Percentiles rank a stretch among this genome's conserved stretches.
phyloP scores from a whole-genome alignment of 2,797 vertebrate genomes.

The Prunella strophiata region DNA sequence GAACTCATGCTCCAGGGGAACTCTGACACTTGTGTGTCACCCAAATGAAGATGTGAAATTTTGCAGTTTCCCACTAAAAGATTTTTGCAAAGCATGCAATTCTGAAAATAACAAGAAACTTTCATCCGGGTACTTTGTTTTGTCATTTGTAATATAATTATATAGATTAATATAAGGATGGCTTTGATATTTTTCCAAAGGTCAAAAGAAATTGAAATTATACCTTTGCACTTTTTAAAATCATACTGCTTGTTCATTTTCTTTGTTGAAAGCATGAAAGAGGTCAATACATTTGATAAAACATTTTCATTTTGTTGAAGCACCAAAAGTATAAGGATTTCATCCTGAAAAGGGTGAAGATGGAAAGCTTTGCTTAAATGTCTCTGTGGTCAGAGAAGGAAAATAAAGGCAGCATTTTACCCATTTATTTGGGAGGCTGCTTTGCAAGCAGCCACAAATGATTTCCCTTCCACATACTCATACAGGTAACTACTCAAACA shows the following conservation, averaged over 20 bases:
- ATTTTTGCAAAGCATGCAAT: neutral
- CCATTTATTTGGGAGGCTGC: neutral
- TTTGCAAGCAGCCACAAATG: neutral
- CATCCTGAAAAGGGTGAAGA: neutral
- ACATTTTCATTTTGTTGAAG: neutral
- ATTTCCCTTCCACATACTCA: neutral
- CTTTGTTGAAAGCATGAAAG: neutral
- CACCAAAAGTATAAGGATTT: neutral
- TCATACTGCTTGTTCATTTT: neutral
- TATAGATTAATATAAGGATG: neutral
- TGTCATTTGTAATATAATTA: neutral
- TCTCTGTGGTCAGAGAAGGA: neutral
- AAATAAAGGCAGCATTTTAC: neutral
- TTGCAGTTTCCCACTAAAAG: neutral
- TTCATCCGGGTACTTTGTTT: neutral
- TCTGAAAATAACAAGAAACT: neutral
- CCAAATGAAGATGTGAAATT: neutral
- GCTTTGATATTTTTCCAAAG: neutral
- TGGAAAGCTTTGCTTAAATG: neutral
- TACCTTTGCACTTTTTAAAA: neutral
- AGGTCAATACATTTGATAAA: neutral
- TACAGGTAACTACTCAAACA: neutral
- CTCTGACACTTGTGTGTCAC: neutral
- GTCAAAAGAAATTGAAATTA: slow-evolving; percentile 7
- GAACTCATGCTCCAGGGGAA: neutral